Evolutionary conservation across 2,797 vertebrate species (phyloP), one percentile per base, ranked within the genome.

Genomic region (Numenius phaeopus): DNA sequence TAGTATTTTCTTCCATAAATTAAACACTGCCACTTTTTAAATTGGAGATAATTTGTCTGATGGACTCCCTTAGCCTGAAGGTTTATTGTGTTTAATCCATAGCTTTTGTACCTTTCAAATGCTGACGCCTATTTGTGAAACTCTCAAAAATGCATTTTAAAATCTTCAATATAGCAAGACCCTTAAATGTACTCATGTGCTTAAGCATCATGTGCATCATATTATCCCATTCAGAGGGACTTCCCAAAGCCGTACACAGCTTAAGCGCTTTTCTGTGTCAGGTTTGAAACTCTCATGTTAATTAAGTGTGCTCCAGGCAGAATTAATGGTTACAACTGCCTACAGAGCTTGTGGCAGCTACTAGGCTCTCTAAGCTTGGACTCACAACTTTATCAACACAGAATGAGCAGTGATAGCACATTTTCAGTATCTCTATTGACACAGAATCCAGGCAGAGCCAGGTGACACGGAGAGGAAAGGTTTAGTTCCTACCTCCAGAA

Each of bases 21-120:
- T 40, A 87, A 92, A 87, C 34, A 61, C 57, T 78, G 46, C 2
- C 46, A 32, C 30, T 83, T 87, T 65, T 89, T 10, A 87, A 93
- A 95, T 66, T 62, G 44, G 50, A 92, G 54, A 69, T 66, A 44
- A 89, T 90, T 89, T 89, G 21, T 50, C 59, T 77, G 54, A 94
- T 52, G 14, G n/a, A 85, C 40, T 87, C 65, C 27, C 67, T 84
- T 49, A 89, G 55, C 47, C 55, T 70, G 71, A 79, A 85, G n/a
- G 30, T 80, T 83, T 84, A 76, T n/a, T 64, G 14, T 66, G 29
- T 71, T 89, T 87, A 87, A 78, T 67, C 47, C 44, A 55, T 6
- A 78, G 37, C 11, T 89, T 94, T 44, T 29, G n/a, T 77, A 79
- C 29, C 58, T 93, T 88, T 80, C 62, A 73, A 67, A 87, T 50